Conservation (phyloP, 2,113 vertebrate species). For the Tor tambroides region DNA sequence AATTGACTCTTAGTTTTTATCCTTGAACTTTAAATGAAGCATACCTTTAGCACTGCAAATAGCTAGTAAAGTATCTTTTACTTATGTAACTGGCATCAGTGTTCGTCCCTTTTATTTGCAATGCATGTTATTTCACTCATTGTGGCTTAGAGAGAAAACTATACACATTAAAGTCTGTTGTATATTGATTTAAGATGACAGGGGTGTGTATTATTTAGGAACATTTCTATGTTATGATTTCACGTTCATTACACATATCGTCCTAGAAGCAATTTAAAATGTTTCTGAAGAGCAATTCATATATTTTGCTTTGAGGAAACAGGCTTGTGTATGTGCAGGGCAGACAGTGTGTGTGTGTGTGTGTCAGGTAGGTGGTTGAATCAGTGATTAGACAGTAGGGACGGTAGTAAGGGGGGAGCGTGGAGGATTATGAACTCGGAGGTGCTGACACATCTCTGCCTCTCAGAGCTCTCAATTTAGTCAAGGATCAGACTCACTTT, state of each 20-base stretch:
- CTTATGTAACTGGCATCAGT: background rate
- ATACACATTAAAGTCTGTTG: background rate
- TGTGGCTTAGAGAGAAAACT: background rate
- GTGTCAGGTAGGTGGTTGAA: slow-evolving; percentile 70
- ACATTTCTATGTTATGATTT: too few relatives aligned
- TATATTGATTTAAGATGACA: background rate
- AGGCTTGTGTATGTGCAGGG: too few relatives aligned
- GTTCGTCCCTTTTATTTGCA: background rate
- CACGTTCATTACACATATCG: too few relatives aligned
- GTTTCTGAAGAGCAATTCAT: slow-evolving; percentile 51
- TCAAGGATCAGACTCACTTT: slow-evolving; percentile 80
- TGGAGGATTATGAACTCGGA: slow-evolving; percentile 79
- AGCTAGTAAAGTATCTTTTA: background rate
- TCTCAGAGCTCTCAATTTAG: slow-evolving; percentile 77
- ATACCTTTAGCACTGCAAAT: too few relatives aligned
- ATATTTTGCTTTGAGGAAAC: slow-evolving; percentile 48
- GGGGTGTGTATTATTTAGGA: too few relatives aligned
- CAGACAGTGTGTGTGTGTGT: slow-evolving; percentile 26
- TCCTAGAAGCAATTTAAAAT: background rate
- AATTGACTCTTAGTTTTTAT: background rate
- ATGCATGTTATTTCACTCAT: background rate
- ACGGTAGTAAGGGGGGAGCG: slow-evolving; percentile 67
- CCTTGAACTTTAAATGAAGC: too few relatives aligned
- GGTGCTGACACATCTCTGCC: slow-evolving; percentile 81
- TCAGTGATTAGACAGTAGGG: slow-evolving; percentile 77